phyloP scores from a whole-genome alignment of 1,140 invertebrate species.

The Microplitis mediator region DNA sequence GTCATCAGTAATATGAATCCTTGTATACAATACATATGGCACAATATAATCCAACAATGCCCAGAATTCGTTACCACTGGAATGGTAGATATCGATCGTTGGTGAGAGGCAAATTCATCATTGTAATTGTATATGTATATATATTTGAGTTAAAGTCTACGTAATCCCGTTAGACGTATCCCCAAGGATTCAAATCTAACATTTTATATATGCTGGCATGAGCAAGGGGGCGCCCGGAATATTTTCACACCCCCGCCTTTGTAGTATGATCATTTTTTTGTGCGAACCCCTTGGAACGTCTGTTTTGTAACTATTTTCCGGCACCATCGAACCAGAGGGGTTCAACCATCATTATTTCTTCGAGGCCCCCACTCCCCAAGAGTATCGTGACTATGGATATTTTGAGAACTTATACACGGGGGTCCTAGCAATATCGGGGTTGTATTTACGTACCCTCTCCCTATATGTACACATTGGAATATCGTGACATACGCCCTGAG shows the following conservation, averaged over 20 bases:
- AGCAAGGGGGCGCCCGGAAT: conserved; percentile 27
- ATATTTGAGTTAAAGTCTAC: background rate
- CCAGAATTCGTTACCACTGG: background rate
- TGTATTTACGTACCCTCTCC: background rate
- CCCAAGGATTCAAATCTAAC: conserved; percentile 24
- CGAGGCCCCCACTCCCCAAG: background rate
- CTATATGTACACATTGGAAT: conserved; percentile 16
- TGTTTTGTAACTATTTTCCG: conserved; percentile 42
- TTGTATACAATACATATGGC: background rate
- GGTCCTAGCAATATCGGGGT: conserved; percentile 25
- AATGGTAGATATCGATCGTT: background rate
- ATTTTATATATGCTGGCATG: background rate
- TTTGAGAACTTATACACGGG: conserved; percentile 13
- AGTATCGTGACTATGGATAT: conserved; percentile 30
- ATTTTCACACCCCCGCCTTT: conserved; percentile 36
- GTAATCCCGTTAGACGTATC: conserved; percentile 19
- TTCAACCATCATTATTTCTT: conserved; percentile 8
- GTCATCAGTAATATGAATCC: background rate
- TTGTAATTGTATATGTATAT: background rate
- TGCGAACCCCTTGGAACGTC: conserved; percentile 18
- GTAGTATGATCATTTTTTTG: conserved; percentile 19
- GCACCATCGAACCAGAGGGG: conserved; percentile 16
- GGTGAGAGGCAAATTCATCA: background rate
- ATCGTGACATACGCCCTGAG: conserved; percentile 36
- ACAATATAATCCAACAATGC: too few species aligned